Evolutionary conservation across 1,140 invertebrate species (phyloP), one percentile per base, ranked within the genome.

Genomic region (Vanessa atalanta): DNA sequence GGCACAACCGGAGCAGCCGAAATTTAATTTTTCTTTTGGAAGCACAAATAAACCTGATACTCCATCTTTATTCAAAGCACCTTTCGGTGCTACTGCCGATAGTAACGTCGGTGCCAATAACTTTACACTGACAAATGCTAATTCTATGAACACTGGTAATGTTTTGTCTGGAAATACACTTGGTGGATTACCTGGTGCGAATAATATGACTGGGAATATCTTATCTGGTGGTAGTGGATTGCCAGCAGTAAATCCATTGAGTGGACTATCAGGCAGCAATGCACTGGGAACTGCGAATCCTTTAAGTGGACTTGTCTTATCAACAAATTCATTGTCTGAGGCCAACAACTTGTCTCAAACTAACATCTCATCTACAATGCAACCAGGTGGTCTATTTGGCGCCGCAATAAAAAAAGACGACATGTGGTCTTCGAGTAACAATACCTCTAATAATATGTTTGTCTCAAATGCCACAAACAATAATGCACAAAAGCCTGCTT

Each of bases 21-120:
- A 86, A 72, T 88, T 88, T 61, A 83, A 76, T 53, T 89, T 90
- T 57, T 82, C 76, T 16, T 90, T 89, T 77, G 82, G 84, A 13
- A 76, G 31, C 20, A 76, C 20, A 55, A 84, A 81, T 63, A 80
- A 80, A 65, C 72, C 73, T 70, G 82, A 83, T 16, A 61, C 66
- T 50, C 57, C 79, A 20, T 47, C 79, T 7, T 13, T 83, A 16
- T 84, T 85, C 72, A 80, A 81, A 43, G 65, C 75, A 23, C 55
- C 80, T 11, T 87, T 88, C 71, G 83, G 79, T 3, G 63, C 66
- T 16, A 60, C 75, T n/a, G 47, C 71, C 65, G 79, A 80, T 14
- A 64, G 50, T 68, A 79, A 50, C 51, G 8, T 51, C 13, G 79
- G 48, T 47, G 43, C 67, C 14, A 81, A 61, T 86, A 61, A 61